A percentile compares a stretch with the other conserved stretches of the same genome.
Conservation (phyloP, 2,113 vertebrate genomes). For the Mohoua ochrocephala region DNA sequence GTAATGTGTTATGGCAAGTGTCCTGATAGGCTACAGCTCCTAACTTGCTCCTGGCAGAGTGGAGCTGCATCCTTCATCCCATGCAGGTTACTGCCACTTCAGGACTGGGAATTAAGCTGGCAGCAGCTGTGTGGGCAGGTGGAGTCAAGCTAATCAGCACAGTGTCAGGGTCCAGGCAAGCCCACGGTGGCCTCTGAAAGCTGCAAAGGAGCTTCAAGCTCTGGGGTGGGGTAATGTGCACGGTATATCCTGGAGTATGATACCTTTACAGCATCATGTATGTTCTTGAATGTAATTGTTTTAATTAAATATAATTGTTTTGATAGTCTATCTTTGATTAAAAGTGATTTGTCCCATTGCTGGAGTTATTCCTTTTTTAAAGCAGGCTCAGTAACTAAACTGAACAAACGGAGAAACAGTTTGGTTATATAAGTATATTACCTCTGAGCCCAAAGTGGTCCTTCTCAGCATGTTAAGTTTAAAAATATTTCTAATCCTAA, state of each 20-base stretch:
- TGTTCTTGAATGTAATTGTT: neutral
- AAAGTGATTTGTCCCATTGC: neutral
- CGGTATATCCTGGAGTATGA: too few relatives aligned
- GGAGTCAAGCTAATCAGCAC: neutral
- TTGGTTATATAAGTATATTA: neutral
- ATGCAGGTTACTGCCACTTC: neutral
- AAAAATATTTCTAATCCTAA: conserved; percentile 58
- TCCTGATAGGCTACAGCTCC: neutral
- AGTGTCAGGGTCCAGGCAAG: neutral
- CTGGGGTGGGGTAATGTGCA: fast-evolving
- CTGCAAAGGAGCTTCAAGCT: neutral
- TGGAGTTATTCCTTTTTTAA: neutral
- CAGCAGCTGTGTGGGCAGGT: neutral
- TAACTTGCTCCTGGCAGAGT: neutral
- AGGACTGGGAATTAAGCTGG: neutral
- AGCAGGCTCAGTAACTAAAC: neutral
- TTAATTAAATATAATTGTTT: neutral
- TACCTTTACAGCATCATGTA: neutral
- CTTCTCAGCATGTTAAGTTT: conserved; percentile 33
- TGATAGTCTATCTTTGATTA: neutral
- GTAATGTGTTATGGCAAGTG: neutral
- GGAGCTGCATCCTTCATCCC: neutral
- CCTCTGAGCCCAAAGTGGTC: neutral
- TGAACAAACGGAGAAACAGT: neutral
- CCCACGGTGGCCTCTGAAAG: neutral